Conservation (phyloP, 2,797 vertebrate genomes). For the Spheniscus humboldti region DNA sequence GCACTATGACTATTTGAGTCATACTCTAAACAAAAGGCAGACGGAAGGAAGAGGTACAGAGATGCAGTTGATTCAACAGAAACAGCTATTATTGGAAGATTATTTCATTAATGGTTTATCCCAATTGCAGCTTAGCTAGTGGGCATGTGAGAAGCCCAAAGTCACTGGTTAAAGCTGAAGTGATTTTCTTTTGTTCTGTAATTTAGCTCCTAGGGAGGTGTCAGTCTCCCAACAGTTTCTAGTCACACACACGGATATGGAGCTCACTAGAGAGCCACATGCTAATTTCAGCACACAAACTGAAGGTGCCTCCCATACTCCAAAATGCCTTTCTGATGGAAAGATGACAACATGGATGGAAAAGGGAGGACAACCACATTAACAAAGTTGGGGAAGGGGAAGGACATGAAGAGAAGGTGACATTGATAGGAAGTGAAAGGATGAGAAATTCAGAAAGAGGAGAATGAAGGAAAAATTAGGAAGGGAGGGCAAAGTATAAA, state of each 20-base stretch:
- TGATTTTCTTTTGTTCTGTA: not conserved
- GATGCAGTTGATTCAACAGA: not conserved
- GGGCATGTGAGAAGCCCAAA: not conserved
- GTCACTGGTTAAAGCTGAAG: not conserved
- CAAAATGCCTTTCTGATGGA: not conserved
- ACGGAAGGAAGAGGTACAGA: not conserved
- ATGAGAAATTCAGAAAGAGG: not conserved
- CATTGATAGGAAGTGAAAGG: not conserved
- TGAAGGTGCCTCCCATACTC: not conserved
- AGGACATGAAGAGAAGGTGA: not conserved
- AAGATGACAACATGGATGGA: not conserved
- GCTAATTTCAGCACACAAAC: not conserved
- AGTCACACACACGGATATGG: not conserved
- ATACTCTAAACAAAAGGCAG: not conserved
- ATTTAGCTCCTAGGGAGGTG: not conserved
- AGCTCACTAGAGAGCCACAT: not conserved
- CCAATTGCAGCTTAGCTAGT: not conserved
- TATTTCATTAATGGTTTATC: conserved; percentile 41
- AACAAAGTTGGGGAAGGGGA: not conserved
- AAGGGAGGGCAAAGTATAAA: not conserved
- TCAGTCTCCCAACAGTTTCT: not conserved
- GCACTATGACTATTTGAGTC: not conserved
- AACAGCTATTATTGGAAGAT: not conserved
- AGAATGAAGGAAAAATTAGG: not conserved
- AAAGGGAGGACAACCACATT: not conserved